Evolutionary conservation across 1,140 invertebrate genomes (phyloP).

Genomic region (Latrodectus geometricus): DNA sequence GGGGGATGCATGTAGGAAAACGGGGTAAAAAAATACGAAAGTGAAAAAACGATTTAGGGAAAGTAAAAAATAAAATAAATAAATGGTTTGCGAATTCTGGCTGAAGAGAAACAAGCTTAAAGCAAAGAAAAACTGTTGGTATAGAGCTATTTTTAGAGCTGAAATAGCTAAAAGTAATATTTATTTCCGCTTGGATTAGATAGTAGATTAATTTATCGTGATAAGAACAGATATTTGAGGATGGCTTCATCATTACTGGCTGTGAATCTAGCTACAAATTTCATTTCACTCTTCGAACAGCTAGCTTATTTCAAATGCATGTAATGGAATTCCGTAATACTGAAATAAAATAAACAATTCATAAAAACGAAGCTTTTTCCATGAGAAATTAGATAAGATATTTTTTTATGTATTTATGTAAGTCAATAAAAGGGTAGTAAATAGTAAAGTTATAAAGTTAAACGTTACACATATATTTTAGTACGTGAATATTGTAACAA

Average conservation of each 20-base stretch:
- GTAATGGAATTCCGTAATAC: too few relatives aligned
- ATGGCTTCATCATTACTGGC: background rate
- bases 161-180: background rate
- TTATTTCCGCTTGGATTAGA: background rate
- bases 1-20: background rate
- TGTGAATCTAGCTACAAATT: background rate
- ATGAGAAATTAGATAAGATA: too few relatives aligned
- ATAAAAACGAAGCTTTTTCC: too few relatives aligned
- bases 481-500: too few relatives aligned
- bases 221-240: background rate
- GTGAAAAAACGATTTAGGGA: constrained; percentile 19
- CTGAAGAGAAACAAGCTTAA: constrained; percentile 14
- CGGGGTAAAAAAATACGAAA: background rate
- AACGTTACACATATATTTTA: too few relatives aligned
- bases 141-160: background rate
- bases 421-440: too few relatives aligned
- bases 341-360: too few relatives aligned
- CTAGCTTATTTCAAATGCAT: too few relatives aligned
- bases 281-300: too few relatives aligned
- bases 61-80: constrained; percentile 31
- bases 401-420: too few relatives aligned
- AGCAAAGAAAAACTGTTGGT: background rate
- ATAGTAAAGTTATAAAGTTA: too few relatives aligned
- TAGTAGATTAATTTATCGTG: background rate
- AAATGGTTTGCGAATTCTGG: constrained; percentile 43